Evolutionary conservation across 2,113 vertebrate species (phyloP).

Genomic region (Phylloscopus trochiloides): DNA sequence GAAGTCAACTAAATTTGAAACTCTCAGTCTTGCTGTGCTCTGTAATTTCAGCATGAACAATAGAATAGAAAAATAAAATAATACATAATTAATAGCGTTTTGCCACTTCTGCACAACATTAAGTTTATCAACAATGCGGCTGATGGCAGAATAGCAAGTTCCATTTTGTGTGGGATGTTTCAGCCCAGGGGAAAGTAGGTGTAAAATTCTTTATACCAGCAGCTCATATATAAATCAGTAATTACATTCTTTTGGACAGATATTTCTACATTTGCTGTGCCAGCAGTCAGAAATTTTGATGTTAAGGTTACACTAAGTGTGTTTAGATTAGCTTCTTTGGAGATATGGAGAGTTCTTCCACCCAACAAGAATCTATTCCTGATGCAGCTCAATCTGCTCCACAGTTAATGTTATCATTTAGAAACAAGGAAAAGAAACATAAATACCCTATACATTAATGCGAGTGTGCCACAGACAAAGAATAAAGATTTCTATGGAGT

Average conservation of each 20-base stretch:
- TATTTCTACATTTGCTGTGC: not conserved
- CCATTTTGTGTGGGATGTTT: not conserved
- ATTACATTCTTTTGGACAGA: not conserved
- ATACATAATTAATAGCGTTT: not conserved
- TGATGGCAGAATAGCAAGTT: not conserved
- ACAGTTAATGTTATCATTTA: not conserved
- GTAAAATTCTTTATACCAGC: not conserved
- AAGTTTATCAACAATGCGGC: not conserved
- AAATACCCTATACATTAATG: not conserved
- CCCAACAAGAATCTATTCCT: not conserved
- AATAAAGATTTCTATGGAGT: not conserved
- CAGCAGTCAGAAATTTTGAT: not conserved
- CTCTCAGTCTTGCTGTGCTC: not conserved
- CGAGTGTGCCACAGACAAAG: not conserved
- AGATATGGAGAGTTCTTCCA: not conserved
- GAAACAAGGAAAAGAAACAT: not conserved
- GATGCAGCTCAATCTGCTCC: not conserved
- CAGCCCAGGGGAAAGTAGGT: not conserved
- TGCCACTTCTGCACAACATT: not conserved
- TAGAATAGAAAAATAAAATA: not conserved
- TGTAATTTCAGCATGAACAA: not conserved
- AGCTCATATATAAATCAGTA: not conserved
- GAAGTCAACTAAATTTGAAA: not conserved
- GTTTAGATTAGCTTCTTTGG: not conserved
- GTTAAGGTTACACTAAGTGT: not conserved